phyloP scores from a whole-genome alignment of 2,113 vertebrate genomes.

The Prionailurus viverrinus region DNA sequence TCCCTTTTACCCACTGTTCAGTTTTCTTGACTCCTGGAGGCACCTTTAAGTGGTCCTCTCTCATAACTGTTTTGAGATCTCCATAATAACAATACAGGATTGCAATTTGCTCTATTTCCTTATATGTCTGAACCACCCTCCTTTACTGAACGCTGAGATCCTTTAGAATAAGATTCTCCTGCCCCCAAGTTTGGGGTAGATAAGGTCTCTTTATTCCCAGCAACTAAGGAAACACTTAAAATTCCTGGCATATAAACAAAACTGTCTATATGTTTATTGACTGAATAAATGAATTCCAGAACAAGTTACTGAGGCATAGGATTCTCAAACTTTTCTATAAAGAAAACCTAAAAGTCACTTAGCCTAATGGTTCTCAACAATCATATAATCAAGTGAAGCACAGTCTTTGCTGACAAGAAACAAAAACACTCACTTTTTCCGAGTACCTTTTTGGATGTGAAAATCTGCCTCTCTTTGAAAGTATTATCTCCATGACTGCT shows the following conservation, averaged over 20 bases:
- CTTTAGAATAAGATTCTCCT: not conserved
- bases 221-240: not conserved
- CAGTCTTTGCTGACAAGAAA: not conserved
- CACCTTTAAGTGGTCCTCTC: not conserved
- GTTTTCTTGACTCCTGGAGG: not conserved
- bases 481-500: not conserved
- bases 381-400: not conserved
- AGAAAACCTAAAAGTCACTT: constrained; percentile 1
- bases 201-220: not conserved
- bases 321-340: not conserved
- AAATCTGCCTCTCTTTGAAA: not conserved
- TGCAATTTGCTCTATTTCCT: not conserved
- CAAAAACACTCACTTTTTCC: not conserved
- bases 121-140: not conserved
- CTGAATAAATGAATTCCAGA: not conserved
- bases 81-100: not conserved
- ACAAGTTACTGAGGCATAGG: not conserved
- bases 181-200: not conserved
- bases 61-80: not conserved
- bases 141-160: not conserved
- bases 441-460: not conserved
- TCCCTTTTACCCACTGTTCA: not conserved
- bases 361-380: not conserved
- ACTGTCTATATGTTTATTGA: not conserved
- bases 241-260: not conserved